These are phyloP conservation scores for Saccostrea echinata DNA, from an alignment of 1,140 invertebrate genomes.

Conservation along the genomic window DNA sequence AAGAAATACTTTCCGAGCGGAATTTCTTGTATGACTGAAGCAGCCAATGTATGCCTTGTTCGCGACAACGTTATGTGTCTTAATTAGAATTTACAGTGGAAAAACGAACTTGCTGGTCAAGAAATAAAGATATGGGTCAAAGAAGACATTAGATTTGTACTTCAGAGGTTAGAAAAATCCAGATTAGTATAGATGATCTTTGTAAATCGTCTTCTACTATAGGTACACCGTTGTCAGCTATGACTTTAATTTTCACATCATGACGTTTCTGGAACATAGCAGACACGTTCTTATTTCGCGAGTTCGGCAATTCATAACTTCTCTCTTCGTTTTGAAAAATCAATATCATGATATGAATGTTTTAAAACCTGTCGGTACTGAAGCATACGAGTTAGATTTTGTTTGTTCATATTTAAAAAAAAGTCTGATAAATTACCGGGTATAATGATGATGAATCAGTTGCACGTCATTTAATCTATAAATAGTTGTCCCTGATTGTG, in stretches of 20 bases:
- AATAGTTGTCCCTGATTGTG: conserved; percentile 15
- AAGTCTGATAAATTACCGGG: too few species aligned
- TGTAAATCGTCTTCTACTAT: too few species aligned
- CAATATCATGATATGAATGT: too few species aligned
- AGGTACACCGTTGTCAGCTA: too few species aligned
- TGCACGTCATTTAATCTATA: background rate
- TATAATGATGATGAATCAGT: background rate
- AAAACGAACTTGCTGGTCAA: background rate
- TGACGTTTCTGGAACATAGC: too few species aligned
- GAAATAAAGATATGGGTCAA: background rate
- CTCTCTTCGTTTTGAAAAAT: too few species aligned
- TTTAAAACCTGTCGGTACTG: background rate
- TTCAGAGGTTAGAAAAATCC: background rate
- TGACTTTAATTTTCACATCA: too few species aligned
- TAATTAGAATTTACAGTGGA: background rate
- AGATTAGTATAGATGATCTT: too few species aligned
- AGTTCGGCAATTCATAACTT: too few species aligned
- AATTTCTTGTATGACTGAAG: background rate
- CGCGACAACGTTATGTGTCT: background rate
- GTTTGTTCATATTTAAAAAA: background rate
- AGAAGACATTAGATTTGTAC: background rate
- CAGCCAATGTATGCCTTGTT: background rate
- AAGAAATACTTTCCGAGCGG: background rate
- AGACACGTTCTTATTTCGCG: too few species aligned
- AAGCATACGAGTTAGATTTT: background rate